Evolutionary conservation across 2,113 vertebrate species (phyloP), one percentile per base, ranked within the genome.

Genomic region (Acanthisitta chloris): DNA sequence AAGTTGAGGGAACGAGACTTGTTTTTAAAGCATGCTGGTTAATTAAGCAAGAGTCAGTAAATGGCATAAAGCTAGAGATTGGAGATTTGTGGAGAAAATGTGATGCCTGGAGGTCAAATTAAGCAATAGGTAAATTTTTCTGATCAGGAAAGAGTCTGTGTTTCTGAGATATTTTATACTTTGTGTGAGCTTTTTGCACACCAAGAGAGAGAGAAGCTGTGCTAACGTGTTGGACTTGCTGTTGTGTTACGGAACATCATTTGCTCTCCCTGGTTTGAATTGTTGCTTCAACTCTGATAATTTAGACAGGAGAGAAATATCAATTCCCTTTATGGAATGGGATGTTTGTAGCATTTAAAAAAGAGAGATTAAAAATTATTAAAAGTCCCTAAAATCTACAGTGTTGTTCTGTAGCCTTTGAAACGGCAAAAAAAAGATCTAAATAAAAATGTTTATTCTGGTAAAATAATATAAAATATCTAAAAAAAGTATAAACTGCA

Each of bases 391-490:
- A 81, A 92, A 93, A 90, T 81, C 36, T 83, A 3, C 73, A 43
- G 72, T 92, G 57, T 65, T 97, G 20, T 38, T 95, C 72, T 92
- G 33, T 84, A 90, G 61, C 76, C 61, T 96, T 94, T 92, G 57
- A 92, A 62, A 94, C 92, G 55, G 83, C 61, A 97, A 88, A 83
- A 96, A 96, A 97, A 88, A 83, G 96, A 96, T 55, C 40, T 81
- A 91, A 88, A 96, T 83, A 92, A 45, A 57, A 85, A 45, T 80
- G 90, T 90, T 93, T 55, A 45, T 70, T n/a, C 71, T 94, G 76
- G 20, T 81, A 92, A 97, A 97, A 97, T 91, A 94, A 96, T 92
- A 51, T 83, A 81, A 15, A 95, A 38, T 91, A 61, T 94, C 25
- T 97, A 65, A 93, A 91, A 38, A 1, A 49, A 69, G n/a, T 71